Percentiles rank a stretch among this genome's conserved stretches.
Conservation (phyloP, 2,888 invertebrate genomes). For the Hermaeophaga mercurialis region DNA sequence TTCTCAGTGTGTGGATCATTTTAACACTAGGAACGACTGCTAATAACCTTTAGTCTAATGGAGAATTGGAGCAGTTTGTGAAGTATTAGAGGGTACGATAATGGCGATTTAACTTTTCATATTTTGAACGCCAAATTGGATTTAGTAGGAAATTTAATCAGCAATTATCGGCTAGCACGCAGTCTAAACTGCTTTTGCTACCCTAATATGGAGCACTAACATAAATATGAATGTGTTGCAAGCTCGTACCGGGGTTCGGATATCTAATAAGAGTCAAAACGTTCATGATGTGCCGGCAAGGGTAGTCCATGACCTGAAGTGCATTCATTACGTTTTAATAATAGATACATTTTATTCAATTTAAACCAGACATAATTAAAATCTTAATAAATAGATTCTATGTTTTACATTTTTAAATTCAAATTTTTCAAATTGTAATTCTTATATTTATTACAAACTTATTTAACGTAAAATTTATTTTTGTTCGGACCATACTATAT, state of each 20-base stretch:
- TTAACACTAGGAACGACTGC: slow-evolving; percentile 9
- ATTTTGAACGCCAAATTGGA: slow-evolving; percentile 46
- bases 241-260: slow-evolving; percentile 5
- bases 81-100: slow-evolving; percentile 39
- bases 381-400: no score
- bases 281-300: neutral
- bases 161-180: slow-evolving; percentile 49
- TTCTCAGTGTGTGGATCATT: slow-evolving; percentile 2
- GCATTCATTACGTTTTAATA: no score
- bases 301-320: no score
- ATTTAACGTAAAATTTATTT: no score
- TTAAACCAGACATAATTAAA: no score
- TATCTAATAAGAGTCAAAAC: neutral
- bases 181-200: slow-evolving; percentile 44
- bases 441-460: no score
- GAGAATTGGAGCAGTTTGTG: slow-evolving; percentile 40
- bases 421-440: no score
- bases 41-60: slow-evolving; percentile 43
- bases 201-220: slow-evolving; percentile 29
- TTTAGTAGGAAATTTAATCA: slow-evolving; percentile 50
- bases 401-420: no score
- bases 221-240: slow-evolving; percentile 33
- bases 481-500: no score
- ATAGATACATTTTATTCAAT: no score
- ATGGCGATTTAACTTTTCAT: slow-evolving; percentile 49